Evolutionary conservation across 2,797 vertebrate species (phyloP).

Genomic region (Somateria mollissima): DNA sequence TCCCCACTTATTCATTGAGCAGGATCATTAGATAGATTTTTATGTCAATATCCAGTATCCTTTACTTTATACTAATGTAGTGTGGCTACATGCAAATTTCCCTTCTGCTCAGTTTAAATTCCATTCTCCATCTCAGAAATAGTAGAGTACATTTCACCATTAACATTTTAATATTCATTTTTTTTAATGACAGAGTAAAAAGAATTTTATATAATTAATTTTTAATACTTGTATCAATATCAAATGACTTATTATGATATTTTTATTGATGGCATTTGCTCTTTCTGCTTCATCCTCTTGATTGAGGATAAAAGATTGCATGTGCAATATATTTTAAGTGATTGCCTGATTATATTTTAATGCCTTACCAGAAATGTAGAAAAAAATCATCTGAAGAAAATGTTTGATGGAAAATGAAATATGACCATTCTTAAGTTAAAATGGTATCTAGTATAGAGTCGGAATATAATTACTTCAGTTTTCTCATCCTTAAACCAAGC

Average conservation of each 20-base stretch:
- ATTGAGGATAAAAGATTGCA: slow-evolving; percentile 7
- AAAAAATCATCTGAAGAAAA: slow-evolving; percentile 1
- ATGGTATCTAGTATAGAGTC: background rate
- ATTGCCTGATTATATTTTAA: slow-evolving; percentile 43
- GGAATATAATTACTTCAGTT: background rate
- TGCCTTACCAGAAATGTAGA: background rate
- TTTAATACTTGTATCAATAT: slow-evolving; percentile 5
- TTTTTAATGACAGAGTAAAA: background rate
- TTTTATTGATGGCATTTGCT: slow-evolving; percentile 4
- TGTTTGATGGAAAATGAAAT: slow-evolving; percentile 7
- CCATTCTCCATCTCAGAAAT: background rate
- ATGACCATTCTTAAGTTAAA: background rate
- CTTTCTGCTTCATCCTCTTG: background rate
- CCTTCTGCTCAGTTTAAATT: background rate
- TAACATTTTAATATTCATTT: background rate
- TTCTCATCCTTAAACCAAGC: background rate
- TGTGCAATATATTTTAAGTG: background rate
- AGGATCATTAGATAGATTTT: background rate
- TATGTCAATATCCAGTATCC: background rate
- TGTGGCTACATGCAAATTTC: background rate
- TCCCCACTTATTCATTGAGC: background rate
- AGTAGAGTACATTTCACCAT: background rate
- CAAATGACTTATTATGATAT: background rate
- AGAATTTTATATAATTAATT: background rate
- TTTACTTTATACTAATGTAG: background rate